Base-by-base conservation (phyloP, 2,113 vertebrate genomes). In the Perca fluviatilis region DNA sequence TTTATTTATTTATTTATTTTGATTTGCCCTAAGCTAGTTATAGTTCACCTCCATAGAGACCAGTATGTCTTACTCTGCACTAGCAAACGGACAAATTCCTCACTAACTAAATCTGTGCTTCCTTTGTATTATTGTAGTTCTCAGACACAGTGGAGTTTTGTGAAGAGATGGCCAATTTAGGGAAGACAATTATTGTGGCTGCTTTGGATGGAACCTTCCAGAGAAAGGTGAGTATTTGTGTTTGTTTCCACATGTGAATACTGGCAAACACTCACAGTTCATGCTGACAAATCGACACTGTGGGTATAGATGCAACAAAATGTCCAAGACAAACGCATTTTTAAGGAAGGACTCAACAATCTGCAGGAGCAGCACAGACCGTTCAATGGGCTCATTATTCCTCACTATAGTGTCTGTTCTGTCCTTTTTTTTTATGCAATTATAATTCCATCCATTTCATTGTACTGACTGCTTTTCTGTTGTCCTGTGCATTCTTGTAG, bases 161-260 rank as follows among this genome's bases (percentile, higher is more conserved):
- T 1, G 98, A 99, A 86, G 75, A 68, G 16, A 99, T 99, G 98
- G 98, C 98, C 69, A 99, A 99, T 9, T 13, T 85, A 0, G 98
- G 98, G n/a, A 99, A 99, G 93, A 99, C 96, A 0, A 43, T 99
- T 62, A 98, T 99, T 0, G 97, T 99, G 6, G 98, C 98, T 2
- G 98, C 98, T 0, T 93, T 99, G 64, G 98, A 99, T 43, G 98
- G 96, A 30, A 99, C 98, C 1, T 99, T 99, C 88, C 98, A 99
- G 93, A 98, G 98, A 86, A 99, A 97, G 96, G 98, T 98, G 82
- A 73, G 87, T 14, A 0, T 67, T 23, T 25, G 23, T 63, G 30
- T 80, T 80, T 69, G 49, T 63, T 5, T 67, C 27, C 60, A 25
- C 53, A 19, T 21, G 6, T 73, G 21, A 0, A 10, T 10, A 5